phyloP scores from a whole-genome alignment of 1,140 invertebrate genomes.

The Phymorhynchus buccinoides region DNA sequence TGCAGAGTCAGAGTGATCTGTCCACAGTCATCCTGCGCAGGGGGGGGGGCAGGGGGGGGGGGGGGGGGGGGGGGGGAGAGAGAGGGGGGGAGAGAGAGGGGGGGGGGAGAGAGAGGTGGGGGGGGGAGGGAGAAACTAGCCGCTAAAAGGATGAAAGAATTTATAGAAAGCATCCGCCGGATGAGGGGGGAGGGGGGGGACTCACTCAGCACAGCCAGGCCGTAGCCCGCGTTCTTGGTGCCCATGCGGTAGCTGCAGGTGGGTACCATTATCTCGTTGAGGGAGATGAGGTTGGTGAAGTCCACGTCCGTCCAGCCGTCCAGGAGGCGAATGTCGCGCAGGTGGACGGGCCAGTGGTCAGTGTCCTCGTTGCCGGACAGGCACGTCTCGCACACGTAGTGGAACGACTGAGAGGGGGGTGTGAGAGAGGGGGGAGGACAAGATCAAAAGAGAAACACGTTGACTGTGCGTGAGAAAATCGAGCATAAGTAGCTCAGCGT shows the following conservation, averaged over 20 bases:
- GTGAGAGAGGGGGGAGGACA: neutral
- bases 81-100: too few species aligned
- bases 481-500: too few species aligned
- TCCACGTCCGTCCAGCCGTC: constrained; percentile 54
- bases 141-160: too few species aligned
- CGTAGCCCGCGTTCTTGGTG: constrained; percentile 86
- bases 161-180: too few species aligned
- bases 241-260: constrained; percentile 97
- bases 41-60: too few species aligned
- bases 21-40: too few species aligned
- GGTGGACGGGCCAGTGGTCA: constrained; percentile 60
- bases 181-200: neutral
- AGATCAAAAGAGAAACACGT: neutral
- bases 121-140: too few species aligned
- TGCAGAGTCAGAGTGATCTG: too few species aligned
- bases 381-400: constrained; percentile 63
- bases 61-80: too few species aligned
- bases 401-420: constrained; percentile 56
- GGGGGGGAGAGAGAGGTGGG: too few species aligned
- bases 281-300: constrained; percentile 50
- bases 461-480: neutral
- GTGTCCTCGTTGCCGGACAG: constrained; percentile 58
- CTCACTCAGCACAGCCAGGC: constrained; percentile 86
- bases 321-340: constrained; percentile 52
- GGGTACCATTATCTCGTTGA: constrained; percentile 86